A percentile compares a stretch with the other conserved stretches of the same genome.
Conservation (phyloP, 2,888 invertebrate species). For the Adelognathus sp. region DNA sequence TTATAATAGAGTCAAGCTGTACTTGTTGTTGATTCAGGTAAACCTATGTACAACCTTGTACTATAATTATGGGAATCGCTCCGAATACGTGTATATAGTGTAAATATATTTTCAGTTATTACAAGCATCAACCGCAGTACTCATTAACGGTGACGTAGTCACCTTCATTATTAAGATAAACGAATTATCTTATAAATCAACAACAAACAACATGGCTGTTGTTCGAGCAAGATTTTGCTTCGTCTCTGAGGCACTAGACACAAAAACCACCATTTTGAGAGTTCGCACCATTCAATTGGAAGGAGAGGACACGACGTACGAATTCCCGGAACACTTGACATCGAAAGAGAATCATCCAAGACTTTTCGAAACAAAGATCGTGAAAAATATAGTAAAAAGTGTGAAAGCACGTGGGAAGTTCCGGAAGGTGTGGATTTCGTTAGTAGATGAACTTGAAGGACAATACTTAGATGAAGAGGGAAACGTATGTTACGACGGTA, state of each 20-base stretch:
- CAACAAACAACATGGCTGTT: conserved; percentile 51
- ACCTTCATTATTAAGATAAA: not conserved
- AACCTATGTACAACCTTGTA: conserved; percentile 4
- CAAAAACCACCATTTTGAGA: conserved; percentile 50
- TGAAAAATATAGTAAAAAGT: conserved; percentile 57
- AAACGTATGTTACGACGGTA: conserved; percentile 59
- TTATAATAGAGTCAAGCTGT: conserved; percentile 17
- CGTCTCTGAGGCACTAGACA: conserved; percentile 37
- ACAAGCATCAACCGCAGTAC: conserved; percentile 35
- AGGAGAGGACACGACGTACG: conserved; percentile 50
- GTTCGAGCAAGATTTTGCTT: conserved; percentile 56
- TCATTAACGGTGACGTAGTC: not conserved
- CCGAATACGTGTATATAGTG: conserved; percentile 6
- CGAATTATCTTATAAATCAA: too few relatives aligned
- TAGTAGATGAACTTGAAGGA: conserved; percentile 42
- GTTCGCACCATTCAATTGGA: conserved; percentile 61
- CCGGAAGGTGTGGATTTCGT: conserved; percentile 60
- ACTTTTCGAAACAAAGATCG: conserved; percentile 52
- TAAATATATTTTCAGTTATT: conserved; percentile 37
- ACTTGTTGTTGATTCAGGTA: conserved; percentile 50
- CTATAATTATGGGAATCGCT: conserved; percentile 26
- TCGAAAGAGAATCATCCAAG: conserved; percentile 52
- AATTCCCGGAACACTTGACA: conserved; percentile 55
- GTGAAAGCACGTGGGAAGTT: conserved; percentile 59
- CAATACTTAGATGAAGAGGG: conserved; percentile 60